Conservation (phyloP, 2,113 vertebrate species). For the Ptilorrhoa leucosticta region DNA sequence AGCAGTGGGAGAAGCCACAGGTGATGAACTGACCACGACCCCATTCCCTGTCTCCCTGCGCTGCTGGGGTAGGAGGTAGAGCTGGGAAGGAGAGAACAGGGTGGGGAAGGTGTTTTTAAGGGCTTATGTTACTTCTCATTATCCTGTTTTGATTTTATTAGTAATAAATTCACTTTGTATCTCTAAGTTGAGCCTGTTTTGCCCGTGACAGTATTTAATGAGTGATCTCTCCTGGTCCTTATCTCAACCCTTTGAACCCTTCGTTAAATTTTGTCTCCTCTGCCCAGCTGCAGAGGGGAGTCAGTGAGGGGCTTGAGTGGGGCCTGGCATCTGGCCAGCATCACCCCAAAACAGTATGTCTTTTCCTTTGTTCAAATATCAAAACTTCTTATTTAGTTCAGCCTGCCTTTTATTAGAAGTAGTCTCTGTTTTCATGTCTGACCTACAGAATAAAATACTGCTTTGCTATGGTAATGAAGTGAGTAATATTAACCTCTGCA, state of each 20-base stretch:
- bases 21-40: background rate
- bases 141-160: background rate
- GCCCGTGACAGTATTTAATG: rapidly evolving
- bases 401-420: background rate
- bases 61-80: background rate
- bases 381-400: background rate
- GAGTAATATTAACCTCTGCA: background rate
- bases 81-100: background rate
- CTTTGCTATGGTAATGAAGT: background rate
- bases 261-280: background rate
- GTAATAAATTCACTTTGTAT: background rate
- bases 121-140: background rate
- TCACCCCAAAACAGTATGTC: background rate
- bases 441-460: background rate
- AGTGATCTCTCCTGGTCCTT: background rate
- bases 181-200: background rate
- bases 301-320: rapidly evolving
- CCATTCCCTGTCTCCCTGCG: background rate
- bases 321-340: background rate
- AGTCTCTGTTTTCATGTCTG: background rate
- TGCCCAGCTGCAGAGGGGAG: background rate
- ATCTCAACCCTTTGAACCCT: too few relatives aligned
- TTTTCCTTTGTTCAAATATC: background rate
- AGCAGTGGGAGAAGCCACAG: rapidly evolving
- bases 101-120: background rate